Evolutionary conservation across 2,797 vertebrate genomes (phyloP), one percentile per base, ranked within the genome.

Genomic region (Brotula barbata): DNA sequence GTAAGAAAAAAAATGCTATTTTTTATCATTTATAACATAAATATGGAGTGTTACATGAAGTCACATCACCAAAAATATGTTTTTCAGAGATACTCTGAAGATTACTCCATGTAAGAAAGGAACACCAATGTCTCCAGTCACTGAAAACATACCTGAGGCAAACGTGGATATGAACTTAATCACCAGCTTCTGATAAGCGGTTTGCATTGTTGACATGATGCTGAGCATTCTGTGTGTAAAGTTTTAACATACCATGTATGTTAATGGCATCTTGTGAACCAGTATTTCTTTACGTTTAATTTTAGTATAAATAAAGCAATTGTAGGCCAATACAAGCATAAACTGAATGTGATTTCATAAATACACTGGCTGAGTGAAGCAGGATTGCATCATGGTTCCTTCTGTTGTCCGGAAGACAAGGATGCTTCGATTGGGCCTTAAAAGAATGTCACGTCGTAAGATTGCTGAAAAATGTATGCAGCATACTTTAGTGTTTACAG

Each of bases 61-160:
- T 36, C 9, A 10, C 22, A 23, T 6, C 3, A 1, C 1, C 0
- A 3, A 6, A 44, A 4, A 53, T 73, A n/a, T 81, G 39, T 64
- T 46, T 77, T 84, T 64, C 90, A 96, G 96, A 81, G 90, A 94
- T 3, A 83, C 75, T 16, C 89, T 90, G 53, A 95, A 88, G 73
- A 80, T 94, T 59, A 64, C 57, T 16, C 58, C 86, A 14, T 87
- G 65, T 78, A 88, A 85, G 62, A 94, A 92, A 77, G 77, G 77
- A 65, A 73, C 91, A 36, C 91, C 94, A 0, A 81, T 94, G 82
- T 94, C 93, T 75, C 93, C 93, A 6, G 82, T 94, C 54, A 91
- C 90, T 83, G 92, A 94, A 73, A 94, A 87, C 36, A 91, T 88
- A 62, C 84, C 86, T 59, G 88, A 86, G 68, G 68, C 77, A 47